Base-by-base conservation (phyloP, 2,797 vertebrate genomes). In the Crocidura indochinensis region DNA sequence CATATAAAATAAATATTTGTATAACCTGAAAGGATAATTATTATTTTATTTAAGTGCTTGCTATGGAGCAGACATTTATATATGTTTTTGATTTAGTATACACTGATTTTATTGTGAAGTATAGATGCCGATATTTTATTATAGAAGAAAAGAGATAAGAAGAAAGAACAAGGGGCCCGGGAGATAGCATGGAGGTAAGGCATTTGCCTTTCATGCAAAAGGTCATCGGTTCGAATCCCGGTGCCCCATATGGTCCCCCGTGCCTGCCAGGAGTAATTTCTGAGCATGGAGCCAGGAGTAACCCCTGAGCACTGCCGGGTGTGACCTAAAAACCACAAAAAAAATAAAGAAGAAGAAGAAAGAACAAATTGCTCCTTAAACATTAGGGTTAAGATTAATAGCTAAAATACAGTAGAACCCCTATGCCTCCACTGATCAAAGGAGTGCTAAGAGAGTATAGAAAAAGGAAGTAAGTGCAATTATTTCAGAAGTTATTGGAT, bases 381-480 rank as follows among this genome's bases (percentile, higher is more conserved):
- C 8, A 6, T 49, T 44, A 7, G 1, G 27, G 17, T 64, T 46
- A 20, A n/a, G 73, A 89, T 79, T 75, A 69, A 73, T 6, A 82
- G 10, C 17, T 64, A 76, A 87, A 15, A 14, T 11, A 69, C 17
- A 38, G 20, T 12, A 31, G 10, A 76, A 46, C 20, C 10, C 15
- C 3, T 56, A 17, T 53, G 4, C 38, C 80, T 62, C 79, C 60
- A 67, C 10, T 85, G 17, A 79, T 60, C 76, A 38, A 80, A 80
- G 64, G 22, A 81, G 81, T 15, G 1, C 72, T 93, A 77, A 76
- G 26, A 29, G 62, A 69, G 0, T 65, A 5, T 26, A 84, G 31
- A 80, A 67, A 79, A 22, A 90, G 12, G 56, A 84, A 8, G 2
- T 91, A 81, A 78, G 82, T 64, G 68, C 6, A 69, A 8, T 72